These are phyloP conservation scores for Musca domestica DNA, from an alignment of 1,140 invertebrate species.

Conservation along the genomic window DNA sequence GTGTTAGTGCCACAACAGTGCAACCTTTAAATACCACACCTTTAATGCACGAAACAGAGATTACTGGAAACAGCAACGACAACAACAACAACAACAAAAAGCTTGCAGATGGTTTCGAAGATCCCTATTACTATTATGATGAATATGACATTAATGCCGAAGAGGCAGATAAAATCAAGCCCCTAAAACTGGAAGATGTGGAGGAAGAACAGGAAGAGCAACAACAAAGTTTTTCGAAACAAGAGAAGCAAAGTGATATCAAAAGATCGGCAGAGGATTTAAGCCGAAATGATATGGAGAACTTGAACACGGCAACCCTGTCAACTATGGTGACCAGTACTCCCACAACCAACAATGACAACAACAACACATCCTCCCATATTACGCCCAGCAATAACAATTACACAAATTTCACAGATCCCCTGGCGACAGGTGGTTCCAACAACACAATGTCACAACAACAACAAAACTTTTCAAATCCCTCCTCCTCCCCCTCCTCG, in stretches of 20 bases:
- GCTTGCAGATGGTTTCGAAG: constrained; percentile 11
- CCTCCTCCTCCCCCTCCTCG: too few species aligned
- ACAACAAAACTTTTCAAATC: not conserved
- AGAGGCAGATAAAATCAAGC: not conserved
- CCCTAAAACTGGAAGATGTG: not conserved
- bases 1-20: not conserved
- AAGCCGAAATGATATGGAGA: not conserved
- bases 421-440: not conserved
- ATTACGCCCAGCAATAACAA: constrained; percentile 1
- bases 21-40: not conserved
- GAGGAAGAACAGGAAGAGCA: constrained; percentile 6
- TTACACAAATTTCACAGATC: constrained; percentile 22
- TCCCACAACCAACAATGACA: not conserved
- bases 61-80: constrained; percentile 32
- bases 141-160: not conserved
- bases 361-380: not conserved
- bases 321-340: not conserved
- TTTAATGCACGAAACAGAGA: constrained; percentile 32
- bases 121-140: constrained; percentile 16
- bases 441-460: not conserved
- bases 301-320: not conserved
- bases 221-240: not conserved
- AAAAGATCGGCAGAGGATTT: constrained; percentile 23
- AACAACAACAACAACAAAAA: constrained; percentile 14
- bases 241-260: not conserved